Evolutionary conservation across 1,140 invertebrate species (phyloP), one percentile per base, ranked within the genome.

Genomic region (Sweltsa coloradensis): DNA sequence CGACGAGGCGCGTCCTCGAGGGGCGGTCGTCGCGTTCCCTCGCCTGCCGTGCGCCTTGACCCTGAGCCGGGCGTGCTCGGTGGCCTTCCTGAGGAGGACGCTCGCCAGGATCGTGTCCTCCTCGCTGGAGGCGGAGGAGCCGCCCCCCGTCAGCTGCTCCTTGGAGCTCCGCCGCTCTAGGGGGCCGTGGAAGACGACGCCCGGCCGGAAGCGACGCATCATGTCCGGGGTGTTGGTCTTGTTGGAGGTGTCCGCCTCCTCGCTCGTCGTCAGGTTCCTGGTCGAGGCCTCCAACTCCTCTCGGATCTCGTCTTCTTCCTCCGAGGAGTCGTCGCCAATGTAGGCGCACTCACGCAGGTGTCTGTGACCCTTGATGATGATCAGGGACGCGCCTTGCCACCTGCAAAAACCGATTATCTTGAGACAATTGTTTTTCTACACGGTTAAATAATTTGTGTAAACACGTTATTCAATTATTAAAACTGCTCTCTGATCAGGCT

Each of bases 341-440:
- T 85, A 87, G 0, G 83, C 83, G 54, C 83, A 87, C 50, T 83
- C 78, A 55, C 82, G 76, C 0, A 87, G 63, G 62, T 85, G 79
- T 53, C 79, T 79, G 58, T 83, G 79, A 0, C 83, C 83, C 55
- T 78, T 70, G 27, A 87, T 81, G 55, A 85, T 75, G 34, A 84
- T 78, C 22, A 86, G 62, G 2, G 79, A 83, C 2, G 80, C 81
- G 5, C 83, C 83, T 7, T 80, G 79, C 71, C 75, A 81, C 58
- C 83, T 85, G 52, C n/a, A n/a, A n/a, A n/a, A n/a, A n/a, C n/a
- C n/a, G n/a, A n/a, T n/a, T n/a, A n/a, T n/a, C n/a, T n/a, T n/a
- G n/a, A n/a, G n/a, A n/a, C n/a, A n/a, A n/a, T n/a, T n/a, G n/a
- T n/a, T n/a, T n/a, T n/a, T n/a, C n/a, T n/a, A n/a, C n/a, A n/a